Conservation (phyloP, 2,797 vertebrate species). For the Sebastes aleutianus region DNA sequence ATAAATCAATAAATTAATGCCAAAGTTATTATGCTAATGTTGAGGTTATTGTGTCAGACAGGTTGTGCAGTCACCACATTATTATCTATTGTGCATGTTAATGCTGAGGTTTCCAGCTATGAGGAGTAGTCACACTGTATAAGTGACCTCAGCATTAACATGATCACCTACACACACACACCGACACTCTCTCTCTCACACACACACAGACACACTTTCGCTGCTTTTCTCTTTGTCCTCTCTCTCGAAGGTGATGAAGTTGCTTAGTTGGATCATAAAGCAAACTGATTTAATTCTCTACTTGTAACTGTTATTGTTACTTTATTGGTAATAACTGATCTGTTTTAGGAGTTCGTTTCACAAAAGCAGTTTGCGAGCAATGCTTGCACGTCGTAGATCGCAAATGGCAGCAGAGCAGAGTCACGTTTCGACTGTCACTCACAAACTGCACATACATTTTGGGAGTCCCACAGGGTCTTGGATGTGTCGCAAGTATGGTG, state of each 20-base stretch:
- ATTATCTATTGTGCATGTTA: slow-evolving; percentile 41
- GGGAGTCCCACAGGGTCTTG: not conserved
- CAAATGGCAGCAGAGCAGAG: no score
- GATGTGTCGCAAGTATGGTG: no score
- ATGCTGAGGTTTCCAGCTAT: slow-evolving; percentile 61
- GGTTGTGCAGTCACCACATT: slow-evolving; percentile 3
- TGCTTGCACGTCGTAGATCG: not conserved
- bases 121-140: slow-evolving; percentile 55
- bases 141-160: slow-evolving; percentile 70
- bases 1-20: not conserved
- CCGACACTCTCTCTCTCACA: no score
- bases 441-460: not conserved
- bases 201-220: not conserved
- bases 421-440: not conserved
- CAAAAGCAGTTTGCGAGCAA: not conserved
- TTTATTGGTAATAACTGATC: not conserved
- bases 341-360: not conserved
- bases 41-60: slow-evolving; percentile 58
- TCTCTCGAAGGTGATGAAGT: not conserved
- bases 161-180: slow-evolving; percentile 7
- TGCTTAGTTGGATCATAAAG: not conserved
- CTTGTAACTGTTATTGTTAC: not conserved
- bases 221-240: not conserved
- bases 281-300: no score
- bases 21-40: slow-evolving; percentile 53